phyloP scores from a whole-genome alignment of 2,888 invertebrate species.

The Cheilosia variabilis region DNA sequence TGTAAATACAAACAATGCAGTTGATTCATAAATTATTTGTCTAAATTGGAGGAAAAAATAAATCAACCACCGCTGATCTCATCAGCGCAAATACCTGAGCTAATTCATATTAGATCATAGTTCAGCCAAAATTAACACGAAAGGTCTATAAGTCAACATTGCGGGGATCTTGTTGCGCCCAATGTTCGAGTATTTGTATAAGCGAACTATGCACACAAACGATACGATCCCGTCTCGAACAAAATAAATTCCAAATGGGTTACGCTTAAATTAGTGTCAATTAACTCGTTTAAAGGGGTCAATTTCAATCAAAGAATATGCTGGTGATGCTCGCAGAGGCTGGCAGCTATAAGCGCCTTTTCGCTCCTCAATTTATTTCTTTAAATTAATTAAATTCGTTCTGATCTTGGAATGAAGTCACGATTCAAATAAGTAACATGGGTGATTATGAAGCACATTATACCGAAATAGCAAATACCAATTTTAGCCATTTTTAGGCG shows the following conservation, averaged over 20 bases:
- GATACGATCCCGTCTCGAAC: conserved; percentile 35
- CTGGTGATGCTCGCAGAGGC: conserved; percentile 25
- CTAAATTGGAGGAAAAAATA: neutral
- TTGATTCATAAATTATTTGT: neutral
- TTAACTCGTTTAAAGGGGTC: conserved; percentile 84
- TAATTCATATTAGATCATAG: conserved; percentile 38
- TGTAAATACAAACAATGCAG: conserved; percentile 7
- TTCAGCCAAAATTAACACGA: conserved; percentile 47
- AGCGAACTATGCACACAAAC: conserved; percentile 21
- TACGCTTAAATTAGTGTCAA: conserved; percentile 83
- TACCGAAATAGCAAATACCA: neutral
- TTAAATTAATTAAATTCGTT: conserved; percentile 68
- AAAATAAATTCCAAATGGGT: conserved; percentile 72
- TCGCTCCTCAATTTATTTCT: conserved; percentile 27
- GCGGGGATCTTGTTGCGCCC: conserved; percentile 3
- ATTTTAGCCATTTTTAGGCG: neutral
- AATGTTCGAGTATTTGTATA: neutral
- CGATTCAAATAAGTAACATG: conserved; percentile 23
- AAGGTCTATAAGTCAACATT: conserved; percentile 56
- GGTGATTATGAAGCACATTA: neutral
- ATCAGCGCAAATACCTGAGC: too few relatives aligned
- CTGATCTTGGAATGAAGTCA: conserved; percentile 62
- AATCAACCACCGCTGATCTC: neutral
- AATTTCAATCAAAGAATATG: conserved; percentile 77
- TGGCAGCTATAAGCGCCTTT: conserved; percentile 26